These are phyloP conservation scores for Oeneis ivallda DNA, from an alignment of 2,888 invertebrate species.

Conservation along the genomic window DNA sequence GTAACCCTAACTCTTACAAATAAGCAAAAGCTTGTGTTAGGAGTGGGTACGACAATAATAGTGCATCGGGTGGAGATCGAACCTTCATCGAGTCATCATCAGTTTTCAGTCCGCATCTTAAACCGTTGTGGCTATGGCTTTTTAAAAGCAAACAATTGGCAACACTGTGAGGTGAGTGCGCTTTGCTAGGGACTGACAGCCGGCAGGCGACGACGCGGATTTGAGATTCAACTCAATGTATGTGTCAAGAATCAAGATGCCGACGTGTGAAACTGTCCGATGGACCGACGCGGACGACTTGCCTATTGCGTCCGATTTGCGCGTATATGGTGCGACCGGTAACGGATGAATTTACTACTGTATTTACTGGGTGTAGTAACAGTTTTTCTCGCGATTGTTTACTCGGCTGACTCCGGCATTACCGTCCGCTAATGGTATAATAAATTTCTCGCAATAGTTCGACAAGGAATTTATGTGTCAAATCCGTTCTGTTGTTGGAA, in stretches of 20 bases:
- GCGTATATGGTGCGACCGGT: constrained; percentile 38
- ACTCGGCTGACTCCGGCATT: constrained; percentile 27
- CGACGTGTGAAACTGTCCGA: constrained; percentile 43
- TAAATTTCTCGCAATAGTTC: constrained; percentile 16
- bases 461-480: constrained; percentile 22
- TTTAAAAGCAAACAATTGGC: no score
- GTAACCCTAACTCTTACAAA: no score
- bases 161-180: constrained; percentile 15
- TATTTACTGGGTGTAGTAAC: constrained; percentile 30
- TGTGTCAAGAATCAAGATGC: constrained; percentile 38
- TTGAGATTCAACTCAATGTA: constrained; percentile 40
- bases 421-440: constrained; percentile 28
- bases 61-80: no score
- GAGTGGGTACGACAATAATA: no score
- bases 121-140: no score
- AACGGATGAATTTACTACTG: constrained; percentile 37
- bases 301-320: constrained; percentile 32
- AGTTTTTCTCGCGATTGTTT: constrained; percentile 26
- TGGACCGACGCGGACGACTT: constrained; percentile 32
- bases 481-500: constrained; percentile 13
- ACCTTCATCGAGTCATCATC: no score
- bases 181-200: constrained; percentile 38
- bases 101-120: no score
- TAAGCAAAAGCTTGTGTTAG: no score
- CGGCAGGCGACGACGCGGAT: constrained; percentile 42